Percentiles rank a stretch among this genome's conserved stretches.
Conservation (phyloP, 2,888 invertebrate species). For the Oxycera nigricornis region DNA sequence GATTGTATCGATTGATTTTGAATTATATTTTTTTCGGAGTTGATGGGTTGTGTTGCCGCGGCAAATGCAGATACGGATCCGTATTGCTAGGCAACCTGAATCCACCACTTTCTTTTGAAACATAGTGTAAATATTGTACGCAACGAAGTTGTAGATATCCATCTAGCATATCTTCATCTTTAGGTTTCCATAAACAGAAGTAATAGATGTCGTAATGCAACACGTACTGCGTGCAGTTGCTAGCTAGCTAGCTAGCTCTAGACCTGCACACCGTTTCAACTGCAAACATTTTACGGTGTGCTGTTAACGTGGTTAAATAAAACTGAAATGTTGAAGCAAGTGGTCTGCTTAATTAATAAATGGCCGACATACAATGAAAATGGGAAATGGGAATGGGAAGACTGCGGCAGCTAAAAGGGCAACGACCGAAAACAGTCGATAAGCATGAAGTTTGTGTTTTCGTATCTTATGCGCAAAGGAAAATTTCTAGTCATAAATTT, state of each 20-base stretch:
- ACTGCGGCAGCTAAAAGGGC: conserved; percentile 12
- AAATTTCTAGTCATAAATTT: neutral
- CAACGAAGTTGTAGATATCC: neutral
- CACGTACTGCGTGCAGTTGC: neutral
- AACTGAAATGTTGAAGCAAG: conserved; percentile 32
- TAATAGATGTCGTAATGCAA: neutral
- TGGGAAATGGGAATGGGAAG: no score
- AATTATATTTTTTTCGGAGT: no score
- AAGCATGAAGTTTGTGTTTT: neutral
- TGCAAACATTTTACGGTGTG: neutral
- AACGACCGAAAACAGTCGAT: conserved; percentile 6
- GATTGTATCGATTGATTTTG: no score
- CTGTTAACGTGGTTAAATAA: conserved; percentile 28
- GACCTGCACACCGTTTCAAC: neutral
- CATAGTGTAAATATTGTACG: neutral
- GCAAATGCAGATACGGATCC: no score
- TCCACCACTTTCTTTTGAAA: neutral
- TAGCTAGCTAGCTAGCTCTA: neutral
- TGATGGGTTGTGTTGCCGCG: no score
- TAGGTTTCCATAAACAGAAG: neutral
- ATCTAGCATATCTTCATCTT: neutral
- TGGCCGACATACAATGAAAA: neutral
- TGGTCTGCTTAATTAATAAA: conserved; percentile 36
- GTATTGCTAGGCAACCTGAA: no score
- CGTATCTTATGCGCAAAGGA: neutral